phyloP scores from a whole-genome alignment of 2,888 invertebrate species.

The Cenopis cana region DNA sequence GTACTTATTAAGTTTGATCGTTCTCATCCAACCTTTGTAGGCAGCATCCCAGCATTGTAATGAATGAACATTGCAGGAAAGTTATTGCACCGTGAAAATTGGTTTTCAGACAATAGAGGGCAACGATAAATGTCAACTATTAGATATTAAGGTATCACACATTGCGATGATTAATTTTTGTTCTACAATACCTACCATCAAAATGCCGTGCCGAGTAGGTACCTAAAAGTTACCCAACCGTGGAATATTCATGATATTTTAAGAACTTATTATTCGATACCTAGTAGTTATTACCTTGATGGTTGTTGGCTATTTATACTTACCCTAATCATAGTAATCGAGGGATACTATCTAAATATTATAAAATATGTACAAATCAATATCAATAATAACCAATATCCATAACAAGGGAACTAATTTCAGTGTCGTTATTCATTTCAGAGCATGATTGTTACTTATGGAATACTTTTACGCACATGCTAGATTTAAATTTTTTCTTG shows the following conservation, averaged over 20 bases:
- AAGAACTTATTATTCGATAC: neutral
- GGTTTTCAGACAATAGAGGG: no score
- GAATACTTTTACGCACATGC: no score
- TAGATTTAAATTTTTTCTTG: no score
- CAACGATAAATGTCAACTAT: no score
- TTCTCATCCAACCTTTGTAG: no score
- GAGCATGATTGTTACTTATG: neutral
- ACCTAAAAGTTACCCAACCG: neutral
- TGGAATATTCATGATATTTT: neutral
- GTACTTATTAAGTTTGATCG: no score
- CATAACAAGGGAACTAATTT: neutral
- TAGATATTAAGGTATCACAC: no score
- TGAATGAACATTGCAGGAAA: no score
- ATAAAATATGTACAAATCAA: conserved; percentile 27
- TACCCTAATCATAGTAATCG: conserved; percentile 24
- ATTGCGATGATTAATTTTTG: no score
- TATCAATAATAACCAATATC: conserved; percentile 10
- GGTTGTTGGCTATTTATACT: conserved; percentile 18
- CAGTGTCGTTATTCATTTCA: neutral
- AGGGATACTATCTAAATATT: neutral
- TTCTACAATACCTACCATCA: neutral
- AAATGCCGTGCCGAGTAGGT: neutral
- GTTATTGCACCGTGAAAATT: no score
- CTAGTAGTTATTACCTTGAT: neutral
- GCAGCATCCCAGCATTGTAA: no score